A percentile compares a stretch with the other conserved stretches of the same genome.
phyloP scores from a whole-genome alignment of 1,140 invertebrate species.

The Medauroidea extradentata region DNA sequence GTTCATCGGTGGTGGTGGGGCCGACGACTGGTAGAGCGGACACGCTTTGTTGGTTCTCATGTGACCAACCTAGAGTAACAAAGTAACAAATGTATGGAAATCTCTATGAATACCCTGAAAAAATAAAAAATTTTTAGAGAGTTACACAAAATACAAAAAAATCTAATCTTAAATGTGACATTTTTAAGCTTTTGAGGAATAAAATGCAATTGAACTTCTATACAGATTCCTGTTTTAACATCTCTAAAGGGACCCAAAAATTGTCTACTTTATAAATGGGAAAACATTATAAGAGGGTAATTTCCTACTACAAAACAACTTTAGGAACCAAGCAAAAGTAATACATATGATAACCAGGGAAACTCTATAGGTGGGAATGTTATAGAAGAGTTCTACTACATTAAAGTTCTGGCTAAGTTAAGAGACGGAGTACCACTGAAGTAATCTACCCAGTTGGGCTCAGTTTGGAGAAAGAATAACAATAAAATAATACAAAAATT shows the following conservation, averaged over 20 bases:
- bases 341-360: background rate
- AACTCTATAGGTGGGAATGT: no score
- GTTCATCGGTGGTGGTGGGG: slow-evolving; percentile 58
- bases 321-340: background rate
- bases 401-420: background rate
- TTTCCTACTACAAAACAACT: no score
- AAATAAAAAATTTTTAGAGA: slow-evolving; percentile 10
- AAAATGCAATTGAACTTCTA: background rate
- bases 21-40: slow-evolving; percentile 78
- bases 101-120: no score
- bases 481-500: no score
- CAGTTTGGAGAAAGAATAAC: no score
- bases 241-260: no score
- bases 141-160: slow-evolving; percentile 6
- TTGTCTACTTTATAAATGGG: no score
- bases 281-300: no score
- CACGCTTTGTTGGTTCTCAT: slow-evolving; percentile 96
- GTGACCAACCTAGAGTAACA: slow-evolving; percentile 57
- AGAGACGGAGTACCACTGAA: no score
- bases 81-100: no score
- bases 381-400: background rate
- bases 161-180: background rate
- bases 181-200: background rate
- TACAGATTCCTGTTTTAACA: background rate
- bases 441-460: no score